Evolutionary conservation across 1,140 invertebrate species (phyloP).

Genomic region (Tigriopus japonicus): DNA sequence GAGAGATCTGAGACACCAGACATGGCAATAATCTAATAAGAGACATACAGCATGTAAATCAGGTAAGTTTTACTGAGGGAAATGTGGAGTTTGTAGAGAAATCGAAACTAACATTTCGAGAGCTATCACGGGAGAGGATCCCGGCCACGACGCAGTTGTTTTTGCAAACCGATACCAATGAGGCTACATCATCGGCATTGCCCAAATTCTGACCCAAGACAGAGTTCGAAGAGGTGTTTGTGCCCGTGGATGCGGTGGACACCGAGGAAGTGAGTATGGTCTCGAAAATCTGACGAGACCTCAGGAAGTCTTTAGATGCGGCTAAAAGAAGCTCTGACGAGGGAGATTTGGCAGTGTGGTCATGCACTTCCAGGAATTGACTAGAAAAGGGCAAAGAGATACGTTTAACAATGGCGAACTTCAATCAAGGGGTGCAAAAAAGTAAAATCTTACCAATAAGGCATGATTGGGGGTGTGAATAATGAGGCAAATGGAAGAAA

Average conservation of each 20-base stretch:
- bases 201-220: background rate
- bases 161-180: background rate
- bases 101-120: background rate
- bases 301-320: conserved; percentile 1
- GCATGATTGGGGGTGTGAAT: conserved; percentile 48
- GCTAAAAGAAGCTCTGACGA: background rate
- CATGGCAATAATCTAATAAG: background rate
- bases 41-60: background rate
- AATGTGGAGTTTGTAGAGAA: background rate
- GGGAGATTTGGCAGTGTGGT: background rate
- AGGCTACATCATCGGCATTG: background rate
- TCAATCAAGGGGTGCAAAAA: too few relatives aligned
- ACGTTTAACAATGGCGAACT: too few relatives aligned
- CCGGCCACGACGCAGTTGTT: conserved; percentile 3
- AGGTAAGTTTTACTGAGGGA: background rate
- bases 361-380: background rate
- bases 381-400: background rate
- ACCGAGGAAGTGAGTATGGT: too few relatives aligned
- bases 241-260: too few relatives aligned
- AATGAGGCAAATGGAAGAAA: conserved; percentile 70
- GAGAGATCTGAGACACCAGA: too few relatives aligned
- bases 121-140: background rate
- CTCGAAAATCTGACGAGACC: background rate
- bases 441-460: conserved; percentile 5
- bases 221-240: too few relatives aligned